phyloP scores from a whole-genome alignment of 2,113 vertebrate species.

The Setophaga petechia region DNA sequence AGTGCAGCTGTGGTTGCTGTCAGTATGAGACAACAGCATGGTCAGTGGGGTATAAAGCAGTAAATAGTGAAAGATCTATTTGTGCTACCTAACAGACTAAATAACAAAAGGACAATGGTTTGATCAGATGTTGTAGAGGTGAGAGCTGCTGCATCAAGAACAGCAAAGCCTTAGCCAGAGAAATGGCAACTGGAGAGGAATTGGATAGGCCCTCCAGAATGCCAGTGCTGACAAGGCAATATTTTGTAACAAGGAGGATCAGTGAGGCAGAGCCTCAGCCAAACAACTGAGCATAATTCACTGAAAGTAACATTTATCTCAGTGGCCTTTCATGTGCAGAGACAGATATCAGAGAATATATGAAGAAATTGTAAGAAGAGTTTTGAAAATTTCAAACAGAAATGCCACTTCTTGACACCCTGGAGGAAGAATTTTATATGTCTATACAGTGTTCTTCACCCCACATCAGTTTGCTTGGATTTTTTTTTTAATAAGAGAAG shows the following conservation, averaged over 20 bases:
- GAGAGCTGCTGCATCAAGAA: neutral
- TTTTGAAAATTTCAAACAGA: neutral
- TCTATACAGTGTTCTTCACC: neutral
- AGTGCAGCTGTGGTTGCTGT: neutral
- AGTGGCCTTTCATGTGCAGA: neutral
- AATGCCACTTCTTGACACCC: neutral
- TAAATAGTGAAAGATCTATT: neutral
- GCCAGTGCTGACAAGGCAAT: neutral
- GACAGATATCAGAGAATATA: neutral
- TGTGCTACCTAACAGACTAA: neutral
- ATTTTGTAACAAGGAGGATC: neutral
- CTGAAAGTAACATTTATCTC: neutral
- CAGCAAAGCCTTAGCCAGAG: neutral
- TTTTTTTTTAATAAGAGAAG: neutral
- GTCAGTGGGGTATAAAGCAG: neutral
- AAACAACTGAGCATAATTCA: neutral
- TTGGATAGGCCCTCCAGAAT: neutral
- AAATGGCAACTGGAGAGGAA: neutral
- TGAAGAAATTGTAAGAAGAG: neutral
- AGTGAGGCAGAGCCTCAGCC: neutral
- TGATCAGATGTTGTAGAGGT: neutral
- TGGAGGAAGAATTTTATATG: neutral
- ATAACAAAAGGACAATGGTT: neutral
- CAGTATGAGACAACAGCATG: neutral
- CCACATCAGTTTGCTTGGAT: neutral